Evolutionary conservation across 2,113 vertebrate genomes (phyloP).

Genomic region (Thalassoma bifasciatum): DNA sequence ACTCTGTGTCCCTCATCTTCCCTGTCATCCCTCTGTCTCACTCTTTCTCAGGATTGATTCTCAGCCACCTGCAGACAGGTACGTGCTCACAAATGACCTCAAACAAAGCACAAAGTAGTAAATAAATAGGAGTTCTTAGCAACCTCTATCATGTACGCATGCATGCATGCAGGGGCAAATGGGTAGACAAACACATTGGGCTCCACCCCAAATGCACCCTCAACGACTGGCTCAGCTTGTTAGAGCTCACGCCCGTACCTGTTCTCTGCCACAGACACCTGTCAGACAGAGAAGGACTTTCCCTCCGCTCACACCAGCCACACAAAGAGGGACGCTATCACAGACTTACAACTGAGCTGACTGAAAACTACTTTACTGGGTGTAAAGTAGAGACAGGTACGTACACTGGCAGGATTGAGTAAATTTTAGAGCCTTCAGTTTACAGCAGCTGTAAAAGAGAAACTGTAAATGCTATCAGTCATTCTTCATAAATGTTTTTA

Average conservation of each 20-base stretch:
- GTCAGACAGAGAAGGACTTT: constrained; percentile 53
- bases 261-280: constrained; percentile 70
- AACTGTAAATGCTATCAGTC: constrained; percentile 13
- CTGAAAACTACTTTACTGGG: constrained; percentile 32
- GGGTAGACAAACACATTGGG: constrained; percentile 34
- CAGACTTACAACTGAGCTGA: constrained; percentile 7
- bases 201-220: constrained; percentile 68
- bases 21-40: background rate
- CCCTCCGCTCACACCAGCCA: constrained; percentile 18
- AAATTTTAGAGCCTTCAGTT: background rate
- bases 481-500: background rate
- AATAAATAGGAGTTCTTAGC: constrained; percentile 64
- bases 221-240: constrained; percentile 80
- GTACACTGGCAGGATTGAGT: background rate
- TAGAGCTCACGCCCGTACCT: constrained; percentile 72
- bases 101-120: constrained; percentile 46
- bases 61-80: constrained; percentile 49
- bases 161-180: constrained; percentile 2
- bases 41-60: background rate
- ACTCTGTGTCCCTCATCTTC: constrained; percentile 9
- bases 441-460: background rate
- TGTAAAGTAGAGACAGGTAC: constrained; percentile 43
- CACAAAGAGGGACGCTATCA: constrained; percentile 10
- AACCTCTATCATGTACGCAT: constrained; percentile 37
- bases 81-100: constrained; percentile 36